Percentiles rank a stretch among this genome's conserved stretches.
These are phyloP conservation scores for Chrysemys picta DNA, from an alignment of 2,113 vertebrate genomes.

Conservation along the genomic window DNA sequence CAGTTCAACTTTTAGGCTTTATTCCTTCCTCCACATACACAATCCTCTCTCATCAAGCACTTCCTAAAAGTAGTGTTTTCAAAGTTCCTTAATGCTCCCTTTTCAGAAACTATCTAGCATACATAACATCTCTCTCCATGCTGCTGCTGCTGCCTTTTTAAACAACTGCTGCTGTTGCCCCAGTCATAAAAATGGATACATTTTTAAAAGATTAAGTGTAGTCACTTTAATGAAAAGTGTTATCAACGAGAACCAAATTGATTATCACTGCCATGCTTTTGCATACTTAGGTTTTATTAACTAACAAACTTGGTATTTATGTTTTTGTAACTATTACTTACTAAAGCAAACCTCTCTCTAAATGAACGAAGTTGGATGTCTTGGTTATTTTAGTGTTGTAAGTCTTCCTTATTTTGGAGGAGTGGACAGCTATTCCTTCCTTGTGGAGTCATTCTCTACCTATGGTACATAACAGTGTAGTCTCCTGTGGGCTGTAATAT, in stretches of 20 bases:
- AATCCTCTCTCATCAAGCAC: background rate
- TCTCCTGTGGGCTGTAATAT: background rate
- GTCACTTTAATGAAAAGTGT: background rate
- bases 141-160: background rate
- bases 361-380: too few species aligned
- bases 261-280: accelerated
- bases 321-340: too few species aligned
- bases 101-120: background rate
- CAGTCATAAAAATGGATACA: background rate
- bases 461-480: accelerated
- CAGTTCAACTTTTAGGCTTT: background rate
- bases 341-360: too few species aligned
- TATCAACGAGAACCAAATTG: background rate
- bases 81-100: background rate
- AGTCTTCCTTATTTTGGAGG: background rate
- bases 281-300: too few species aligned
- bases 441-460: background rate
- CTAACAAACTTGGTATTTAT: too few species aligned
- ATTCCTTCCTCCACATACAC: background rate
- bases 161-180: background rate
- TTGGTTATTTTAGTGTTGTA: too few species aligned
- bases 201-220: background rate
- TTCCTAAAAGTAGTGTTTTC: background rate
- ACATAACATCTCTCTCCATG: background rate
- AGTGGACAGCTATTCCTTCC: background rate